Evolutionary conservation across 2,888 invertebrate genomes (phyloP).

Genomic region (Brenthis hecate): DNA sequence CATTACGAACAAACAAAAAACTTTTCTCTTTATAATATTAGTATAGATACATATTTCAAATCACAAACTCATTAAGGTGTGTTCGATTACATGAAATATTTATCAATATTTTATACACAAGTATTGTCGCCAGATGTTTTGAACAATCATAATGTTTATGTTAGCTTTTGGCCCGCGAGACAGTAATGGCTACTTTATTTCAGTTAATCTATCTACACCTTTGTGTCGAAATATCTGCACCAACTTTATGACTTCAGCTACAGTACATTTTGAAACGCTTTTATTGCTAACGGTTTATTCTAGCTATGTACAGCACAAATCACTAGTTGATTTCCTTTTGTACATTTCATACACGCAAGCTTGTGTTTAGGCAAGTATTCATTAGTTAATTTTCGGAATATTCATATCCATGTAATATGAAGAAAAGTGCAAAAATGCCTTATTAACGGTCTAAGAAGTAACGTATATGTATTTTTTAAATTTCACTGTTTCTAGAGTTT

Average conservation of each 20-base stretch:
- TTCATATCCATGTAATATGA: no score
- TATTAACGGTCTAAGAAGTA: no score
- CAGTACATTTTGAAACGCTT: constrained; percentile 37
- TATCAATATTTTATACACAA: constrained; percentile 28
- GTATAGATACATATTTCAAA: constrained; percentile 6
- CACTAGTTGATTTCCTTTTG: constrained; percentile 31
- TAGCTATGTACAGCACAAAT: constrained; percentile 43
- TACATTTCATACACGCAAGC: not conserved
- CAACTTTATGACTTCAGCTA: constrained; percentile 38
- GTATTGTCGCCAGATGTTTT: constrained; percentile 24
- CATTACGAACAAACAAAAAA: no score
- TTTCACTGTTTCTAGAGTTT: no score
- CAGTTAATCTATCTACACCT: constrained; percentile 41
- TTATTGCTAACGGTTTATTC: constrained; percentile 37
- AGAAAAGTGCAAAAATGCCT: no score
- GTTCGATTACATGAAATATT: constrained; percentile 29
- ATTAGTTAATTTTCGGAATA: constrained; percentile 45
- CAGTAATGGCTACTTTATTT: constrained; percentile 43
- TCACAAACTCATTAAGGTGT: constrained; percentile 25
- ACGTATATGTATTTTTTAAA: no score
- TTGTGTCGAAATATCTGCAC: constrained; percentile 40
- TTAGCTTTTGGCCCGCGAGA: constrained; percentile 33
- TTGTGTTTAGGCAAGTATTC: not conserved
- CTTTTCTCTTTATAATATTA: no score
- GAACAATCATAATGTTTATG: constrained; percentile 37